phyloP scores from a whole-genome alignment of 2,113 vertebrate genomes.

The Isichthys henryi region DNA sequence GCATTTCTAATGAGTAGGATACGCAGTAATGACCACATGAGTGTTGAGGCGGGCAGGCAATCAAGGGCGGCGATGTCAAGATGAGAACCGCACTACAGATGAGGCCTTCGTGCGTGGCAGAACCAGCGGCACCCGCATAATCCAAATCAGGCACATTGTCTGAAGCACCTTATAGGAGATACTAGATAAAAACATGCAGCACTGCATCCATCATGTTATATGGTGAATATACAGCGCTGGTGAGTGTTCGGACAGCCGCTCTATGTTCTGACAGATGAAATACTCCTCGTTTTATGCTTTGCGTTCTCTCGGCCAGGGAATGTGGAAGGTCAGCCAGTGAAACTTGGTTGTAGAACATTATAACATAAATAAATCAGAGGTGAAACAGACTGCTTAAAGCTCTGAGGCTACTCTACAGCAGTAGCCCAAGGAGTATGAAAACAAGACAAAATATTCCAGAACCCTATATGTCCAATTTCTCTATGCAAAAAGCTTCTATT shows the following conservation, averaged over 20 bases:
- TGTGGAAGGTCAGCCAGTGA: slow-evolving; percentile 1
- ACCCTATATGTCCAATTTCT: not conserved
- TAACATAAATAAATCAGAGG: slow-evolving; percentile 7
- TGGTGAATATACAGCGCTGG: not conserved
- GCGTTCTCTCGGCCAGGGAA: slow-evolving; percentile 10
- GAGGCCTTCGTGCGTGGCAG: not conserved
- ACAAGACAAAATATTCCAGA: not conserved
- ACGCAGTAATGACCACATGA: not conserved
- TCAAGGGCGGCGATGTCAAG: not conserved
- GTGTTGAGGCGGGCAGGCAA: not conserved
- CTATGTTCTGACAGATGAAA: slow-evolving; percentile 6
- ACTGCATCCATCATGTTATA: not conserved
- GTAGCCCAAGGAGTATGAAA: not conserved
- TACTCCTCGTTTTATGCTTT: slow-evolving; percentile 3
- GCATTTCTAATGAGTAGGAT: not conserved
- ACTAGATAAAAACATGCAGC: not conserved
- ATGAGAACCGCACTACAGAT: not conserved
- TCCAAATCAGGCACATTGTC: not conserved
- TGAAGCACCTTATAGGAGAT: not conserved
- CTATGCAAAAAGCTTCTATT: not conserved
- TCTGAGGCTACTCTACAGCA: not conserved
- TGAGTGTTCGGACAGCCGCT: slow-evolving; percentile 4
- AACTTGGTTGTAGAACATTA: slow-evolving; percentile 13
- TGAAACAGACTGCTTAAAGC: not conserved
- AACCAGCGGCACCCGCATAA: not conserved